Conservation (phyloP, 1,140 invertebrate genomes). For the Sitobion miscanthi region DNA sequence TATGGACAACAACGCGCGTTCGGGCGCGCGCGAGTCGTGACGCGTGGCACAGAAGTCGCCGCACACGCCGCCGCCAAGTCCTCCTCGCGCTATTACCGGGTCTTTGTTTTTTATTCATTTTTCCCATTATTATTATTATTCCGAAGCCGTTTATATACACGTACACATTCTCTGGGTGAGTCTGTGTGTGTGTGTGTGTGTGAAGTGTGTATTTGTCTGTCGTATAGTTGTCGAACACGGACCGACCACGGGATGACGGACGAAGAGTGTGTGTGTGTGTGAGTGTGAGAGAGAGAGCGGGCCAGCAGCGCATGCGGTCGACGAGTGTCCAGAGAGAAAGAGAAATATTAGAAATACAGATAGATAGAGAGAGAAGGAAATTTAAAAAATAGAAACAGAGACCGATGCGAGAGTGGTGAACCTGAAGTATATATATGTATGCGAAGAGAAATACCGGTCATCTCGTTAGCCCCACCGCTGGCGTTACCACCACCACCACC, state of each 20-base stretch:
- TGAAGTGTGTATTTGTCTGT: constrained; percentile 41
- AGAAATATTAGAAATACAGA: not conserved
- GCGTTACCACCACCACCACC: constrained; percentile 43
- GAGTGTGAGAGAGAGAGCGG: too few species aligned
- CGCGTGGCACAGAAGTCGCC: constrained; percentile 40
- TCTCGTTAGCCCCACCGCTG: constrained; percentile 54
- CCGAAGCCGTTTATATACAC: not conserved
- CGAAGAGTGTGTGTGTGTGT: not conserved
- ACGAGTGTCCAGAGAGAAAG: not conserved
- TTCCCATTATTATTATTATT: constrained; percentile 21
- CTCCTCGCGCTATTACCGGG: not conserved
- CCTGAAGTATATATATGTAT: not conserved
- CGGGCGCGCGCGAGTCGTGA: not conserved
- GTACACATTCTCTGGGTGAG: not conserved
- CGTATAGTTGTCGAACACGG: constrained; percentile 29
- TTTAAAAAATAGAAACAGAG: constrained; percentile 11
- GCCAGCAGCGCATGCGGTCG: not conserved
- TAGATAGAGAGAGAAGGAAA: not conserved
- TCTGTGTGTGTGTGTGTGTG: not conserved
- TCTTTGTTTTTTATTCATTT: not conserved
- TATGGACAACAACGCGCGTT: not conserved
- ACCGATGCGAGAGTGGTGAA: not conserved
- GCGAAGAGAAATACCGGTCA: constrained; percentile 53
- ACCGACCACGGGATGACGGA: not conserved
- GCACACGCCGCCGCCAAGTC: not conserved